phyloP scores from a whole-genome alignment of 2,113 vertebrate genomes.

The Podarcis muralis region DNA sequence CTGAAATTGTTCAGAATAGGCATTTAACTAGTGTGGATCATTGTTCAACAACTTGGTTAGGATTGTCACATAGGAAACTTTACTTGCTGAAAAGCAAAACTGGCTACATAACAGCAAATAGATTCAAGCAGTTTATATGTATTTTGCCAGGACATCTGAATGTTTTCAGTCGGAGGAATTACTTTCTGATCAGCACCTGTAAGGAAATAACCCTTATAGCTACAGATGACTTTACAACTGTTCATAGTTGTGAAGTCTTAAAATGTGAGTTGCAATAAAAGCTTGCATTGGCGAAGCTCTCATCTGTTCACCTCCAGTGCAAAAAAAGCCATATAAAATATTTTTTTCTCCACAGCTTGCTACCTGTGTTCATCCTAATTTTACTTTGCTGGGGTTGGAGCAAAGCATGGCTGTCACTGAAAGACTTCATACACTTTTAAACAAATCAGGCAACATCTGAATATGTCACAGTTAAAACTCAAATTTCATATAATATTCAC shows the following conservation, averaged over 20 bases:
- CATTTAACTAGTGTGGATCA: no score
- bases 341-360: not conserved
- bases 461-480: not conserved
- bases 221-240: no score
- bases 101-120: no score
- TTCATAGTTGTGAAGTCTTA: not conserved
- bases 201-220: no score
- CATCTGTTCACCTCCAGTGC: not conserved
- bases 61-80: no score
- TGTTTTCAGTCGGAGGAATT: no score
- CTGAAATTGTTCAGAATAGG: no score
- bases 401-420: not conserved
- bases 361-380: not conserved
- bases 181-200: no score
- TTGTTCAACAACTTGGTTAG: no score
- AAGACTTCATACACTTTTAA: not conserved
- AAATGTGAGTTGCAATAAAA: not conserved
- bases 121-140: no score
- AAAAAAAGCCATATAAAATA: not conserved
- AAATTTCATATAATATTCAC: not conserved
- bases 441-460: not conserved
- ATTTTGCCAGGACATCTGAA: no score
- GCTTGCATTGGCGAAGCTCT: not conserved
- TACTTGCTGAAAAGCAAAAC: no score
- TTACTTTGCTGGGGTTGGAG: not conserved